phyloP scores from a whole-genome alignment of 2,888 invertebrate species.

The Tachina fera region DNA sequence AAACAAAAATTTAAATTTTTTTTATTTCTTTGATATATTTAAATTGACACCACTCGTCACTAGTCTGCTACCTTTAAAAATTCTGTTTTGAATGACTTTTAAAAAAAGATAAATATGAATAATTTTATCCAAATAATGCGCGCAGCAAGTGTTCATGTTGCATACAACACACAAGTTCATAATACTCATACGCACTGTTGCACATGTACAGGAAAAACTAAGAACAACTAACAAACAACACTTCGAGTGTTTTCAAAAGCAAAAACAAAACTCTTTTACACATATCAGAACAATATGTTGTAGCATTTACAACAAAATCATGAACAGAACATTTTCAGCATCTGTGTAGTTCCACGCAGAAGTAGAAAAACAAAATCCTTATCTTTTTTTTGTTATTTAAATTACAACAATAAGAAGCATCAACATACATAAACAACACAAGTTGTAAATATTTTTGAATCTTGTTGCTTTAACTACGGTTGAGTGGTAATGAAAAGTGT shows the following conservation, averaged over 20 bases:
- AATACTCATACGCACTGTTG: slow-evolving; percentile 59
- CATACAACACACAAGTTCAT: slow-evolving; percentile 13
- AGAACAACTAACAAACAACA: slow-evolving; percentile 21
- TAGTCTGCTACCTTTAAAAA: no score
- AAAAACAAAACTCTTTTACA: background rate
- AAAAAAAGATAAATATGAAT: background rate
- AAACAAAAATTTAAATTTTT: no score
- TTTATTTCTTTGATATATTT: no score
- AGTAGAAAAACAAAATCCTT: slow-evolving; percentile 18
- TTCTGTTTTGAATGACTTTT: background rate
- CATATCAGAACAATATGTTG: slow-evolving; percentile 26
- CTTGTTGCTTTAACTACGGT: slow-evolving; percentile 17
- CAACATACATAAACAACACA: slow-evolving; percentile 6
- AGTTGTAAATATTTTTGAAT: slow-evolving; percentile 37
- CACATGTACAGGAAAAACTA: slow-evolving; percentile 35
- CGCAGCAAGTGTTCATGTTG: slow-evolving; percentile 26
- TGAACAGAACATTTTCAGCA: background rate
- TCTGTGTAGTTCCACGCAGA: background rate
- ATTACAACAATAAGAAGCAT: background rate
- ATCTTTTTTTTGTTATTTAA: slow-evolving; percentile 1
- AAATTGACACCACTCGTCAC: no score
- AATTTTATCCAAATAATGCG: slow-evolving; percentile 5
- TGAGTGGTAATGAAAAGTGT: slow-evolving; percentile 32
- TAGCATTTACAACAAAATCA: slow-evolving; percentile 9
- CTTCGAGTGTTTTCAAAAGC: slow-evolving; percentile 1